A percentile compares a stretch with the other conserved stretches of the same genome.
Conservation (phyloP, 2,888 invertebrate species). For the Doris montereyensis region DNA sequence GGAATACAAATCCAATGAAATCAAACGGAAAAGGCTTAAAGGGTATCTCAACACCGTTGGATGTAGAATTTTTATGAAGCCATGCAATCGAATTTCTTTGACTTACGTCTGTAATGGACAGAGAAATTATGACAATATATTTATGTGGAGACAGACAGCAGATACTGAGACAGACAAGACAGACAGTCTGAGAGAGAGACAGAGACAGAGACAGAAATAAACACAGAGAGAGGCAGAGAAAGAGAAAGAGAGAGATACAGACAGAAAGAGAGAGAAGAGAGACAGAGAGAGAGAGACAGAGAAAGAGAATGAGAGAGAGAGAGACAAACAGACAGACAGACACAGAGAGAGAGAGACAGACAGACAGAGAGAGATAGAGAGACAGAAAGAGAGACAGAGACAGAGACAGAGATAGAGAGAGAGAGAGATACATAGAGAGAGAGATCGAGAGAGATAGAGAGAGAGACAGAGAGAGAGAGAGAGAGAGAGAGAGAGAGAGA, state of each 20-base stretch:
- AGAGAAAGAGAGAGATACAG: neutral
- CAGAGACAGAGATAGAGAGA: neutral
- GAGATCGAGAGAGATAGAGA: slow-evolving; percentile 9
- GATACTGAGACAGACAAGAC: no score
- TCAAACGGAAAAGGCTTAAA: no score
- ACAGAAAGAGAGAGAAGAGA: neutral
- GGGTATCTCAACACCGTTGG: no score
- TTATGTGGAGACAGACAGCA: no score
- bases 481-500: neutral
- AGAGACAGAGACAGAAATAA: no score
- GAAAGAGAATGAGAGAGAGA: slow-evolving; percentile 15
- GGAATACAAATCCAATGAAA: no score
- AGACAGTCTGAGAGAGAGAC: no score
- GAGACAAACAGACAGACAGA: slow-evolving; percentile 4
- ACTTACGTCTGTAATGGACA: no score
- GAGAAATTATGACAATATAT: no score
- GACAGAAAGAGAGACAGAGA: neutral
- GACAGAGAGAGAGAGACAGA: neutral
- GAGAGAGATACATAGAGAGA: slow-evolving; percentile 8
- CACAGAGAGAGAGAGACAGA: neutral
- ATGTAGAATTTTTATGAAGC: no score
- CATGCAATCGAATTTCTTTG: no score
- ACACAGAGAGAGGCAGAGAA: neutral
- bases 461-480: slow-evolving; percentile 1
- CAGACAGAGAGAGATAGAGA: neutral